Evolutionary conservation across 1,140 invertebrate genomes (phyloP), one percentile per base, ranked within the genome.

Genomic region (Zeugodacus cucurbitae): DNA sequence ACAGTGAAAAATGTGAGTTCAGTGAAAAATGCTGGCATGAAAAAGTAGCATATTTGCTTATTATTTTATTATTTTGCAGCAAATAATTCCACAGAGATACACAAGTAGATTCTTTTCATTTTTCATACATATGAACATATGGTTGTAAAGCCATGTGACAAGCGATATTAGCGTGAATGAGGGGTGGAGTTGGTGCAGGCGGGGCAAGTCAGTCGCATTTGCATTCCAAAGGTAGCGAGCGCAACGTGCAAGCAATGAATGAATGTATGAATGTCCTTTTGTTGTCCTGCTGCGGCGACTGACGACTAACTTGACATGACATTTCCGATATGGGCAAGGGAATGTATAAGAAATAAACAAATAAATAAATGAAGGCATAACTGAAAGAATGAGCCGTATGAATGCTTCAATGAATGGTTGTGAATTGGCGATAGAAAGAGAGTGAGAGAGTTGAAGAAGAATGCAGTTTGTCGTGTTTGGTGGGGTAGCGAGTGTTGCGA

Each of bases 261-360:
- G 74, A 82, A 82, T 82, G 74, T 82, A 86, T 86, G 57, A 58
- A 86, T 86, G 85, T 86, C 85, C 85, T 58, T 86, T 86, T 86
- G 85, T 86, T 48, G 41, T 82, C 70, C 70, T 74, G 70, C 37
- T 41, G 64, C 64, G 14, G 37, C 37, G 32, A 22, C 37, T 74
- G 70, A 37, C 37, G 74, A 48, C 74, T 82, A 41, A 82, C 74
- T 59, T 86, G 57, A 86, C 57, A 86, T 86, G 85, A 86, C 85
- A 86, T 86, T 86, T 86, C 85, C 85, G 85, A 86, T 86, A 86
- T 86, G 85, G 48, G 44, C 85, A 86, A 59, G 48, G 57, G 54
- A 86, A 86, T 82, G 74, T 41, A 82, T 82, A 82, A 44, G 41
- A 82, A 82, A n/a, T 26, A 82, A 48, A 82, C n/a, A 82, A 82